Conservation (phyloP, 2,113 vertebrate species). For the Xiphophorus couchianus region DNA sequence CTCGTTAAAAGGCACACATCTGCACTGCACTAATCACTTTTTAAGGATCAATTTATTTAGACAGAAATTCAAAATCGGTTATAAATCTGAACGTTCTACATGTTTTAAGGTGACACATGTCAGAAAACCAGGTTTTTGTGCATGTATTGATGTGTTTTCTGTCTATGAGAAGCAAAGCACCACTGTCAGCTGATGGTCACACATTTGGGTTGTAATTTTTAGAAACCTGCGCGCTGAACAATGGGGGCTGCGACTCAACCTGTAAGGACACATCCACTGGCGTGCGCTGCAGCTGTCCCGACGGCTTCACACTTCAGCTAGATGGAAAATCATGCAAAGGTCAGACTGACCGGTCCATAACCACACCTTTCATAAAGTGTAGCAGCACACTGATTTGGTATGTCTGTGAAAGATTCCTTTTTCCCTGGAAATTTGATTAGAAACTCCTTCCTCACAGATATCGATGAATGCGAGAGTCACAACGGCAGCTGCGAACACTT, state of each 20-base stretch:
- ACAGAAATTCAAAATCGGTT: neutral
- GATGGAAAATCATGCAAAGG: slow-evolving; percentile 98
- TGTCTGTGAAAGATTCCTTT: neutral
- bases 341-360: slow-evolving; percentile 57
- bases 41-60: neutral
- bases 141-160: neutral
- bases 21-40: neutral
- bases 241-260: slow-evolving; percentile 96
- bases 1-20: neutral
- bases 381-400: neutral
- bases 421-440: slow-evolving; percentile 13
- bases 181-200: neutral
- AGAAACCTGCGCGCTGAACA: slow-evolving; percentile 97
- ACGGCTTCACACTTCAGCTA: slow-evolving; percentile 93
- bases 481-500: slow-evolving; percentile 95
- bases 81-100: neutral
- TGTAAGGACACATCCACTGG: slow-evolving; percentile 98
- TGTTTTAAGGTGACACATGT: neutral
- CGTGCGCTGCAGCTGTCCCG: slow-evolving; percentile 95
- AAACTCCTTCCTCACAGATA: slow-evolving; percentile 81
- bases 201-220: slow-evolving; percentile 43
- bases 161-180: neutral
- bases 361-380: neutral
- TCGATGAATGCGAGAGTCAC: slow-evolving; percentile 91
- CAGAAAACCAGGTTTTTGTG: neutral